Conservation (phyloP, 2,797 vertebrate genomes). For the Pipistrellus pipistrellus region DNA sequence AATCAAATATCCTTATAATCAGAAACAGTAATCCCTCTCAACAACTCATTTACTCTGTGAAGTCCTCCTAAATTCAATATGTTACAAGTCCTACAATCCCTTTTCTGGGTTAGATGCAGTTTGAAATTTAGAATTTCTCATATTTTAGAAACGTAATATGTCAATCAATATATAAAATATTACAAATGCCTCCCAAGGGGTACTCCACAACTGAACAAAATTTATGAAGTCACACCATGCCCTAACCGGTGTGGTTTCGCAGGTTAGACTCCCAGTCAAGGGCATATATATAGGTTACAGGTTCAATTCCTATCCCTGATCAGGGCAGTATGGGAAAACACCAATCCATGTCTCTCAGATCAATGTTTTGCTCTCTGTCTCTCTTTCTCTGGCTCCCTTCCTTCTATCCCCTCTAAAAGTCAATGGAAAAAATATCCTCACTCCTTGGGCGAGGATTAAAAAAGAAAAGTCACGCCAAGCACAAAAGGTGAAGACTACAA, state of each 20-base stretch:
- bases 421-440: too few relatives aligned
- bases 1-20: not conserved
- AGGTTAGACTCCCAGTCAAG: too few relatives aligned
- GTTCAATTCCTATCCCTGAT: too few relatives aligned
- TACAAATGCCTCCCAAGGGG: not conserved
- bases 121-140: constrained; percentile 1
- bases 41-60: constrained; percentile 36
- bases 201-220: not conserved
- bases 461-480: not conserved
- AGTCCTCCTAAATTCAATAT: not conserved
- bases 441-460: too few relatives aligned
- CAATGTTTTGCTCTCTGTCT: too few relatives aligned
- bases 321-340: too few relatives aligned
- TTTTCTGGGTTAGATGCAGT: not conserved
- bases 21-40: not conserved
- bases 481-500: constrained; percentile 15
- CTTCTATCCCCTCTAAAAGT: too few relatives aligned
- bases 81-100: not conserved
- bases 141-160: constrained; percentile 46
- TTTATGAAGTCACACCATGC: not conserved
- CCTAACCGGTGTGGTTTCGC: too few relatives aligned
- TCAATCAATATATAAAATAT: constrained; percentile 3
- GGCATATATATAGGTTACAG: too few relatives aligned
- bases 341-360: too few relatives aligned
- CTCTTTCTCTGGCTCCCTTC: too few relatives aligned